Evolutionary conservation across 1,140 invertebrate species (phyloP).

Genomic region (Magallana gigas): DNA sequence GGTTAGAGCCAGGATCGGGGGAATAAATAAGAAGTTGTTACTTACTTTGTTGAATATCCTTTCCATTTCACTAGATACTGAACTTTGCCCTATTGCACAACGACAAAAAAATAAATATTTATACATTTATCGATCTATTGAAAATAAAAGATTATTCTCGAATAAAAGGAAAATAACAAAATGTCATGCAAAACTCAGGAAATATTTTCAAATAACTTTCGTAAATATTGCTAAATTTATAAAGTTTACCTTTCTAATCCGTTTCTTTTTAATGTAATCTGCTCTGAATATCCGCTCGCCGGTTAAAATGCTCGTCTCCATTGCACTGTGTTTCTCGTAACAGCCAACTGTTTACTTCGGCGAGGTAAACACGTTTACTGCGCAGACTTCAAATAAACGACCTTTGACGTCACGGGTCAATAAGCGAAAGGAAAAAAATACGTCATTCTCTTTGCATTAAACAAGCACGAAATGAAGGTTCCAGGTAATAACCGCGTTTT

Average conservation of each 20-base stretch:
- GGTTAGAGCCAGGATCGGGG: neutral
- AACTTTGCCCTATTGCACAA: constrained; percentile 64
- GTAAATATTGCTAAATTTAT: neutral
- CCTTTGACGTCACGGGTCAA: constrained; percentile 24
- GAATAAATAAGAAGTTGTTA: neutral
- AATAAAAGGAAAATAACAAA: neutral
- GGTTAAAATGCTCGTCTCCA: constrained; percentile 46
- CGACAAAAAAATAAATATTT: constrained; percentile 44
- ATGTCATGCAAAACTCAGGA: constrained; percentile 35
- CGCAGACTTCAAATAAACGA: constrained; percentile 41
- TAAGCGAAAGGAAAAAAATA: constrained; percentile 31
- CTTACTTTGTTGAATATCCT: constrained; percentile 69
- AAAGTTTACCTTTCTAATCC: constrained; percentile 61
- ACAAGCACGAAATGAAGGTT: neutral
- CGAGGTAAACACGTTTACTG: constrained; percentile 52
- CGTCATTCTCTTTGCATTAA: constrained; percentile 20
- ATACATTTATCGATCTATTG: neutral
- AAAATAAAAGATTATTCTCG: neutral
- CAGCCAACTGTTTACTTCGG: constrained; percentile 37
- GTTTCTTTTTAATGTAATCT: constrained; percentile 65
- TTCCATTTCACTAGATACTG: constrained; percentile 73
- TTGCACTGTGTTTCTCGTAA: constrained; percentile 42
- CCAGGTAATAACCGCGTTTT: neutral
- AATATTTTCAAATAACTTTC: neutral
- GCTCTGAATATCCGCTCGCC: constrained; percentile 64